A percentile compares a stretch with the other conserved stretches of the same genome.
Evolutionary conservation across 2,888 invertebrate genomes (phyloP).

Genomic region (Apomyelois bistriatella): DNA sequence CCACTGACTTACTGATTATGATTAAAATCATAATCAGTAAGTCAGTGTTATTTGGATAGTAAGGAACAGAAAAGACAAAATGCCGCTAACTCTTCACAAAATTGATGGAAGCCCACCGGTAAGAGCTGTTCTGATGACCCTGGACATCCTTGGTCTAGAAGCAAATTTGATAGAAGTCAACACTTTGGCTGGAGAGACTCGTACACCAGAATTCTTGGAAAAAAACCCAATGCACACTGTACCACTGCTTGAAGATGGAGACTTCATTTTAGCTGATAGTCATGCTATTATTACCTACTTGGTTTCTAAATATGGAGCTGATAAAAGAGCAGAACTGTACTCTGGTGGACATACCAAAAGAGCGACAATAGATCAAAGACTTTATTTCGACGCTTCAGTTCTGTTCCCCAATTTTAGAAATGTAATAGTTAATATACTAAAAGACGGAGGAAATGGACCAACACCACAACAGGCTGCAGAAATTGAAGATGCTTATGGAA

Average conservation of each 20-base stretch:
- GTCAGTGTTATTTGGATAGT: neutral
- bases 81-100: slow-evolving; percentile 38
- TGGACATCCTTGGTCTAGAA: slow-evolving; percentile 36
- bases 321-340: slow-evolving; percentile 35
- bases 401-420: slow-evolving; percentile 28
- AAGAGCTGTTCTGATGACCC: slow-evolving; percentile 36
- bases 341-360: slow-evolving; percentile 35
- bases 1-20: neutral
- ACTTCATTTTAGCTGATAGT: slow-evolving; percentile 40
- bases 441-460: slow-evolving; percentile 21
- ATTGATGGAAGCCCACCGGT: slow-evolving; percentile 36
- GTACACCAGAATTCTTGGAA: slow-evolving; percentile 34
- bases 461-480: slow-evolving; percentile 24
- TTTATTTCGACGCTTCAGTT: slow-evolving; percentile 37
- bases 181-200: slow-evolving; percentile 25
- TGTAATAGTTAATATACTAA: slow-evolving; percentile 18
- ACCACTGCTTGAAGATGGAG: slow-evolving; percentile 46
- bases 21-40: no score
- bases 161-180: slow-evolving; percentile 30
- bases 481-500: slow-evolving; percentile 35
- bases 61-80: slow-evolving; percentile 18
- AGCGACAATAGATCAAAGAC: slow-evolving; percentile 37
- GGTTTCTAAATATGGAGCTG: slow-evolving; percentile 44
- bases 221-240: slow-evolving; percentile 44
- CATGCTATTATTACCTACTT: slow-evolving; percentile 47